These are phyloP conservation scores for Galbula dea DNA, from an alignment of 2,113 vertebrate genomes.

Conservation along the genomic window DNA sequence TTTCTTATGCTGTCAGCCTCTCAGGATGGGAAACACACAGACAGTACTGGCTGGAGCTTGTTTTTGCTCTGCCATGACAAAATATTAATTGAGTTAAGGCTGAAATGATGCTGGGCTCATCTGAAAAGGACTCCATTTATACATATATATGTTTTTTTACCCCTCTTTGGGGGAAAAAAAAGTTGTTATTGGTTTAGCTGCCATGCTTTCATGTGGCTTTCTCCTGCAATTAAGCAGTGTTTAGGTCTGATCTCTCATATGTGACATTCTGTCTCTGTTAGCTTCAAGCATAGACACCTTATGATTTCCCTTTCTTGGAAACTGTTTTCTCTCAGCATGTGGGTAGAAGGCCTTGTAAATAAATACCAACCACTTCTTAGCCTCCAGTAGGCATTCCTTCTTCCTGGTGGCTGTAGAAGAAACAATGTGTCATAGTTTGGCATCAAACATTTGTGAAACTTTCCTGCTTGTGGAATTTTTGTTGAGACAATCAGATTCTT, in stretches of 20 bases:
- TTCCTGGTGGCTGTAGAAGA: constrained; percentile 54
- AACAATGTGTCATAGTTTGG: constrained; percentile 55
- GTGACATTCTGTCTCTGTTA: background rate
- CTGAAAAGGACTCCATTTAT: background rate
- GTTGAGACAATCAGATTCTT: constrained; percentile 28
- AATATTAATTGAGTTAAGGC: background rate
- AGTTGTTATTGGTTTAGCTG: background rate
- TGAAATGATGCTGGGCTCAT: background rate
- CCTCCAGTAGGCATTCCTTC: constrained; percentile 53
- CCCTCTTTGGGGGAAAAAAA: background rate
- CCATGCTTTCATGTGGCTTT: background rate
- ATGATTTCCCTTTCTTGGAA: constrained; percentile 46
- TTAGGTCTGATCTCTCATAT: background rate
- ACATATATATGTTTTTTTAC: too few relatives aligned
- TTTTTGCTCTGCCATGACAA: background rate
- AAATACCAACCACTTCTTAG: constrained; percentile 63
- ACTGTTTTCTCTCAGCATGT: constrained; percentile 14
- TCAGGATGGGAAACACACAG: background rate
- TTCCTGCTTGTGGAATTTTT: constrained; percentile 23
- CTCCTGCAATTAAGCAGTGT: background rate
- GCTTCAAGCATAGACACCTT: background rate
- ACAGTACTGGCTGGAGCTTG: background rate
- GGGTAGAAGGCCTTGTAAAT: constrained; percentile 53
- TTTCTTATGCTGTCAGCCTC: background rate
- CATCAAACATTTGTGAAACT: constrained; percentile 33